Evolutionary conservation across 2,113 vertebrate species (phyloP).

Genomic region (Tetrax tetrax): DNA sequence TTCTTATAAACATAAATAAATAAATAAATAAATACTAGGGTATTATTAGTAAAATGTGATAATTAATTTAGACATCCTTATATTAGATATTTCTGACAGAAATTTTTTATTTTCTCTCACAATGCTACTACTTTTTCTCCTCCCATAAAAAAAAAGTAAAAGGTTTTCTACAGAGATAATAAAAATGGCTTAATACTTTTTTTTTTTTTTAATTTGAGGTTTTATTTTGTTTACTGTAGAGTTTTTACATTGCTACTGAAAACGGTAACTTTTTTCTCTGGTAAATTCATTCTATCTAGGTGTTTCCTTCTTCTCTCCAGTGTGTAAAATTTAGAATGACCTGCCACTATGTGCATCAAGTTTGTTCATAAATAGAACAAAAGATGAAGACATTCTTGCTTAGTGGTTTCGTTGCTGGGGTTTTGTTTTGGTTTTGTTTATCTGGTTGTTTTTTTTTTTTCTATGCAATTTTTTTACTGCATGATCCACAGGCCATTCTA

Average conservation of each 20-base stretch:
- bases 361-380: background rate
- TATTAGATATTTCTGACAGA: background rate
- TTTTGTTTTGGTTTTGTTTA: no score
- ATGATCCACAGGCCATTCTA: background rate
- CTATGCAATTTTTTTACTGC: fast-evolving
- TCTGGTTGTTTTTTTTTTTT: no score
- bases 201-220: background rate
- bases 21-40: background rate
- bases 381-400: background rate
- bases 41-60: background rate
- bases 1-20: background rate
- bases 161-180: background rate
- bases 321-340: background rate
- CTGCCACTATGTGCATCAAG: background rate
- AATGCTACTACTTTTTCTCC: background rate
- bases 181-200: background rate
- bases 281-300: background rate
- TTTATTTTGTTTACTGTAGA: background rate
- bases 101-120: background rate
- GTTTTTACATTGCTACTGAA: background rate
- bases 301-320: background rate
- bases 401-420: background rate
- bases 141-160: background rate
- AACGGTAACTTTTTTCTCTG: background rate
- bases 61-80: background rate